phyloP scores from a whole-genome alignment of 2,113 vertebrate genomes.

The Oryzias celebensis region DNA sequence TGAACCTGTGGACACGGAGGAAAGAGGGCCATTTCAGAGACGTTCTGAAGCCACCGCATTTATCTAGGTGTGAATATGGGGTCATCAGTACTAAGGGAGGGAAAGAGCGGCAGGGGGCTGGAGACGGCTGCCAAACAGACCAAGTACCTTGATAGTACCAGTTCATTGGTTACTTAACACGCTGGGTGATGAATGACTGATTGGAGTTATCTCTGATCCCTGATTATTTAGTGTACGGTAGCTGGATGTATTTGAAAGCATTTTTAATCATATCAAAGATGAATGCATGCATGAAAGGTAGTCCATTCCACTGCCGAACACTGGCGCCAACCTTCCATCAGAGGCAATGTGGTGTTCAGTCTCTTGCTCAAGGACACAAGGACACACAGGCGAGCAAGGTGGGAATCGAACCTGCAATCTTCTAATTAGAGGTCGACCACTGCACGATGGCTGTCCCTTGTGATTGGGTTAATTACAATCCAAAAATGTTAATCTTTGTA shows the following conservation, averaged over 20 bases:
- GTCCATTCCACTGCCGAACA: no score
- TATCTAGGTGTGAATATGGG: conserved; percentile 59
- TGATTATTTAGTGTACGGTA: neutral
- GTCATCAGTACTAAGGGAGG: conserved; percentile 56
- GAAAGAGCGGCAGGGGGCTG: conserved; percentile 64
- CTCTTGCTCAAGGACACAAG: no score
- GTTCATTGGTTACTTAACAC: conserved; percentile 34
- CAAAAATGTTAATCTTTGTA: no score
- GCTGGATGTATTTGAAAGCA: neutral
- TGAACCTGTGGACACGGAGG: conserved; percentile 37
- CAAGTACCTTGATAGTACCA: conserved; percentile 23
- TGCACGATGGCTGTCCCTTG: no score
- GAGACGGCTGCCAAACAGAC: conserved; percentile 62
- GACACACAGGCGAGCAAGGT: no score
- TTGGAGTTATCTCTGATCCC: neutral
- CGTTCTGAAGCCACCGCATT: conserved; percentile 34
- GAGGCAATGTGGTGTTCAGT: no score
- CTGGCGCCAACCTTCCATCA: no score
- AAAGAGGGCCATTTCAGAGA: conserved; percentile 27
- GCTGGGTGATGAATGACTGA: conserved; percentile 16
- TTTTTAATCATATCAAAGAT: neutral
- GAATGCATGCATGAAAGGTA: no score
- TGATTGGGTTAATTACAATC: no score
- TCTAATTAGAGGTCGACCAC: no score
- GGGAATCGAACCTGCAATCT: no score